Conservation (phyloP, 2,113 vertebrate genomes). For the Microcebus murinus region DNA sequence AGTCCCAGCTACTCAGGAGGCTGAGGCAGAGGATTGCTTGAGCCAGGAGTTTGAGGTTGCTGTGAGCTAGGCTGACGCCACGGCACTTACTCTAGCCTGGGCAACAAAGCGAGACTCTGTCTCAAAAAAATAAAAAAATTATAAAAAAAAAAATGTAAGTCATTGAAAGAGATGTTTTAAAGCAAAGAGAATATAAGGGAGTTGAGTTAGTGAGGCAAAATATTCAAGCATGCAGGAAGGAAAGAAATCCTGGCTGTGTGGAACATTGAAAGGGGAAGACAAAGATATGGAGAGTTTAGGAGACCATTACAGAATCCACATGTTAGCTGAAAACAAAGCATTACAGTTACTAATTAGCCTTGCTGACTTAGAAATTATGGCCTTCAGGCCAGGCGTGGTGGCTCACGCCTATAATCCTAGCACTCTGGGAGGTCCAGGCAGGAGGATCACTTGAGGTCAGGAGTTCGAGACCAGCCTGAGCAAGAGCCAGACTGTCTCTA, state of each 20-base stretch:
- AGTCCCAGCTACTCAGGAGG: no score
- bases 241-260: neutral
- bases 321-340: neutral
- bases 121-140: no score
- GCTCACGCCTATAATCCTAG: no score
- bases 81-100: no score
- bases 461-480: no score
- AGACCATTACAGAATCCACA: neutral
- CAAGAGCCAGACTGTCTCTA: no score
- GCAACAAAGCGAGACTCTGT: no score
- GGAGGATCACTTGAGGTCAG: no score
- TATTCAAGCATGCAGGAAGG: neutral
- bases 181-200: constrained; percentile 50
- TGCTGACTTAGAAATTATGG: constrained; percentile 4
- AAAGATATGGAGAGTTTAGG: neutral
- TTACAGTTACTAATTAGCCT: neutral
- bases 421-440: no score
- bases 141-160: neutral
- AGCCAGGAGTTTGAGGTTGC: no score
- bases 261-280: neutral
- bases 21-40: no score
- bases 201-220: neutral
- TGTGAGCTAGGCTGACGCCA: no score
- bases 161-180: neutral
- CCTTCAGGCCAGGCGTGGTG: neutral